These are phyloP conservation scores for Ornithorhynchus anatinus DNA, from an alignment of 2,113 vertebrate species.

Conservation along the genomic window DNA sequence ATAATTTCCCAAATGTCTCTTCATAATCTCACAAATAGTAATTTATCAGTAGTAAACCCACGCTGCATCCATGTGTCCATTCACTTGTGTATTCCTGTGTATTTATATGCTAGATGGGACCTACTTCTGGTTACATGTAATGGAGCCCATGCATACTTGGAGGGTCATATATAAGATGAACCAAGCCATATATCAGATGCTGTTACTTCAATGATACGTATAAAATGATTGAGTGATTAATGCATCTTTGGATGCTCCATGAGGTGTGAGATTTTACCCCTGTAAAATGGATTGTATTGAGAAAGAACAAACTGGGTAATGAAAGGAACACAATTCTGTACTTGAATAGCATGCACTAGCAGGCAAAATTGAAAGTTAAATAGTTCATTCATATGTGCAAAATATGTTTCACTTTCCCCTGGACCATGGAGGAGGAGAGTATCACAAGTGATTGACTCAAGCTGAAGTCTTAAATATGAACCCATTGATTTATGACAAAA, in stretches of 20 bases:
- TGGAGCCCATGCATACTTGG: conserved; percentile 22
- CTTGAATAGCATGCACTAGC: conserved; percentile 61
- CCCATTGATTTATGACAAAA: conserved; percentile 52
- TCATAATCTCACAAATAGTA: not conserved
- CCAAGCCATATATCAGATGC: conserved; percentile 4
- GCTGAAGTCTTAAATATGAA: conserved; percentile 46
- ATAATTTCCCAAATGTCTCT: not conserved
- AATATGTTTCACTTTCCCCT: conserved; percentile 15
- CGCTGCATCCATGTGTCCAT: rapidly evolving
- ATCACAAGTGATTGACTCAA: not conserved
- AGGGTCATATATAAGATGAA: not conserved
- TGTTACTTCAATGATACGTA: conserved; percentile 22
- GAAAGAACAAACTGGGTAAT: conserved; percentile 48
- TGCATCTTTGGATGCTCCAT: not conserved
- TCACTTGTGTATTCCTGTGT: not conserved
- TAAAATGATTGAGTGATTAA: conserved; percentile 8
- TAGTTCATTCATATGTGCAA: conserved; percentile 46
- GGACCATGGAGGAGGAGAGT: not conserved
- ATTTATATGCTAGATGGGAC: not conserved
- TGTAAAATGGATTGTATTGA: conserved; percentile 47
- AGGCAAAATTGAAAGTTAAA: conserved; percentile 56
- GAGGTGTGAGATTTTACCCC: not conserved
- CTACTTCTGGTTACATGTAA: conserved; percentile 12
- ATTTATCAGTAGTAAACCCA: not conserved
- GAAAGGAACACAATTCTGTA: conserved; percentile 36